Base-by-base conservation (phyloP, 2,113 vertebrate genomes). In the Lagopus muta region DNA sequence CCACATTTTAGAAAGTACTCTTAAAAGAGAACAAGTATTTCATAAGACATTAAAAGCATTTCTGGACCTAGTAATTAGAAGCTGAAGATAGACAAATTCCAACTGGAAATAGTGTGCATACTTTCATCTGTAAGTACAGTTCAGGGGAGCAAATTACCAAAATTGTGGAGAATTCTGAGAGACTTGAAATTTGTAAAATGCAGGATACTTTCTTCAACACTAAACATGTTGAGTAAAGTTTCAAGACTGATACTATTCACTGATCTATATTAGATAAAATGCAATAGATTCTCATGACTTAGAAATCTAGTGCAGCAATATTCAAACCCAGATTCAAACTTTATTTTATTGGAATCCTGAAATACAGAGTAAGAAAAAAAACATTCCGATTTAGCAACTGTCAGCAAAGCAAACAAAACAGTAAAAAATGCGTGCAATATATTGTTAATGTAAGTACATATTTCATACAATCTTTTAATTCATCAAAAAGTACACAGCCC, bases 11-110 rank as follows among this genome's bases (percentile, higher is more conserved):
- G 90, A 94, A 95, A 93, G 77, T 73, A 50, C 16, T 93, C 75
- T 94, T 94, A 74, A 85, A 74, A 75, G 42, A 92, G 91, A 96
- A 78, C 11, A 96, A 92, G 60, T 77, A 94, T 72, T 86, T 92
- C 88, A 88, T 71, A 94, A 94, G 54, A 80, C 75, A 88, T 66
- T 91, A 94, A 88, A 92, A 78, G 36, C 58, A 89, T 95, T 88
- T 88, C 69, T 82, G 94, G 65, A 91, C 14, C 10, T 74, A 95
- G 69, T 64, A 84, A 85, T 80, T 94, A 77, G 20, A 90, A 78
- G 61, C 16, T 82, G 65, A 94, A 91, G 62, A n/a, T 20, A 70
- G 75, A 86, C 54, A 88, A 88, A 92, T 75, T 91, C 55, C 27
- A 88, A 75, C 36, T n/a, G 20, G 73, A 86, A 94, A 89, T 45